Base-by-base conservation (phyloP, 2,113 vertebrate genomes). In the Neolamprologus devosi region DNA sequence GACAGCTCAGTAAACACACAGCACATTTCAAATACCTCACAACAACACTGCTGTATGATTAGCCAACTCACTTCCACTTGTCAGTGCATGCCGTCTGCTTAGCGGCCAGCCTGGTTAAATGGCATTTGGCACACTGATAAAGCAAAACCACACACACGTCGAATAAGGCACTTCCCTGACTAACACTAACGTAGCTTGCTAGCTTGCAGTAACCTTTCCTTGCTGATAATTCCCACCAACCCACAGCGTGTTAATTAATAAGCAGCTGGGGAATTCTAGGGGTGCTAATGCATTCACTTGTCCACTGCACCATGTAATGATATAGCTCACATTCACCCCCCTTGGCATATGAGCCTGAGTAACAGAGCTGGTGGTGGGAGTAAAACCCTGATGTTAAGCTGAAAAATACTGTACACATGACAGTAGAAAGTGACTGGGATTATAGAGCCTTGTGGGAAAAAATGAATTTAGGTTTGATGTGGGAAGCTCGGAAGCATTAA, bases 231-330 rank as follows among this genome's bases (percentile, higher is more conserved):
- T 87, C 89, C 91, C 81, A 60, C 84, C 90, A 89, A 84, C 87
- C 54, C 86, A 87, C 87, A 70, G 85, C 53, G 54, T 82, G 80
- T 80, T 91, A 89, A 90, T 93, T 90, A 92, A 91, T 90, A 91
- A 88, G 87, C 85, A 92, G 78, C 91, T 85, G 85, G 92, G 91
- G 88, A 85, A 89, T 91, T 92, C 88, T 87, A 81, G 73, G 80
- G 85, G 83, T 85, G 85, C 79, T 91, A 93, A 93, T 90, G 49
- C 86, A 93, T 93, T 90, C 88, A 83, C 80, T 90, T 90, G 88
- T 92, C 85, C 86, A 93, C 88, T 92, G 90, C 88, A 89, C 87
- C 88, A 86, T 93, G 87, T 89, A 92, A 90, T 91, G 88, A 91
- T 90, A 82, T 54, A 90, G 86, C 89, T 90, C 87, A 85, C 51